Evolutionary conservation across 2,797 vertebrate genomes (phyloP).

Genomic region (Austrolebias charrua): DNA sequence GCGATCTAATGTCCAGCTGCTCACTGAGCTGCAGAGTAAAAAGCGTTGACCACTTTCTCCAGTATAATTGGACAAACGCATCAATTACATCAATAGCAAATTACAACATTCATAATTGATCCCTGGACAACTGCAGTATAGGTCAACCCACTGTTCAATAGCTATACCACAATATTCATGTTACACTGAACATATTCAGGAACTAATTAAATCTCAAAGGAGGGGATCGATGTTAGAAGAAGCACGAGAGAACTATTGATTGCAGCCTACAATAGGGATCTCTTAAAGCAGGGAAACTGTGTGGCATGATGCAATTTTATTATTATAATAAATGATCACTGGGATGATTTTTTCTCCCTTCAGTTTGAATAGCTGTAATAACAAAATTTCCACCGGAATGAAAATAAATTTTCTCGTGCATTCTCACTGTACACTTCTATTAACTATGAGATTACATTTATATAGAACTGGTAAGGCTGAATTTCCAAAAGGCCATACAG

Average conservation of each 20-base stretch:
- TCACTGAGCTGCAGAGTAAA: conserved; percentile 58
- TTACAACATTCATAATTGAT: conserved; percentile 79
- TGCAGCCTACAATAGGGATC: conserved; percentile 24
- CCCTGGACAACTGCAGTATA: conserved; percentile 61
- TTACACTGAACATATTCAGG: conserved; percentile 71
- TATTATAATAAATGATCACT: conserved; percentile 16
- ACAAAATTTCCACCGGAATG: conserved; percentile 10
- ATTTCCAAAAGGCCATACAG: conserved; percentile 36
- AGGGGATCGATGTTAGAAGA: conserved; percentile 68
- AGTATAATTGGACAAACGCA: conserved; percentile 73
- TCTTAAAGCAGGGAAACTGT: conserved; percentile 37
- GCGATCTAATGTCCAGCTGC: conserved; percentile 25
- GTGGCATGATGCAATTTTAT: conserved; percentile 43
- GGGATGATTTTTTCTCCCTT: background rate
- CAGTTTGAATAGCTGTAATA: conserved; percentile 9
- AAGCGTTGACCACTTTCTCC: conserved; percentile 60
- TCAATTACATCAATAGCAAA: conserved; percentile 77
- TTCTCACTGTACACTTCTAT: conserved; percentile 8
- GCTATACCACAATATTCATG: conserved; percentile 68
- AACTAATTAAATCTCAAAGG: conserved; percentile 77
- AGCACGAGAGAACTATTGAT: conserved; percentile 69
- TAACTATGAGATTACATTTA: conserved; percentile 25
- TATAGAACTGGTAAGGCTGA: conserved; percentile 13
- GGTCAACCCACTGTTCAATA: conserved; percentile 60
- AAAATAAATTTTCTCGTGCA: conserved; percentile 19